Conservation (phyloP, 1,140 invertebrate species). For the Melanaphis sacchari region DNA sequence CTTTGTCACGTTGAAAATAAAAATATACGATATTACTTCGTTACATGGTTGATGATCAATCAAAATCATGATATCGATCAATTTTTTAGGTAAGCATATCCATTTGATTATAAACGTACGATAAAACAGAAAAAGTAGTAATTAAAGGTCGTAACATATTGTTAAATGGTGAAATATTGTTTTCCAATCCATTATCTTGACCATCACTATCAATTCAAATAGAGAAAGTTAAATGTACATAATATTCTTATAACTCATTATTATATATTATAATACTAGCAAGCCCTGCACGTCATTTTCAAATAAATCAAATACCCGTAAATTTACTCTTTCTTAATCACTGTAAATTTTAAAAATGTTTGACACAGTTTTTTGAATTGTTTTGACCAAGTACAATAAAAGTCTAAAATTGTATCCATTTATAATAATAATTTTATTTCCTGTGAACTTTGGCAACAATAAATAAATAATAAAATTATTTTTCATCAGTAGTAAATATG, state of each 20-base stretch:
- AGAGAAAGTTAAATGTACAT: not conserved
- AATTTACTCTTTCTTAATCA: too few species aligned
- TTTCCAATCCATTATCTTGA: not conserved
- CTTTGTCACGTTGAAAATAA: not conserved
- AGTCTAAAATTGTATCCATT: too few species aligned
- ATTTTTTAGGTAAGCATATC: not conserved
- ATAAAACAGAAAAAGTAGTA: not conserved
- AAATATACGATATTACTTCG: not conserved
- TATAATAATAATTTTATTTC: too few species aligned
- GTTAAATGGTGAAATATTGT: not conserved
- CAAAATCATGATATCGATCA: not conserved
- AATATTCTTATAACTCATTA: not conserved
- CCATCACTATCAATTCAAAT: not conserved
- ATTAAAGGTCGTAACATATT: not conserved
- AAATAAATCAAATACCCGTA: too few species aligned
- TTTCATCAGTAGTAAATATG: too few species aligned
- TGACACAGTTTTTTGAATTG: too few species aligned
- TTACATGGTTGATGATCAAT: not conserved
- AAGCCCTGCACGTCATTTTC: too few species aligned
- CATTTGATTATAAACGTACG: not conserved
- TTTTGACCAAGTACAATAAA: too few species aligned
- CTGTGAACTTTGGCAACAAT: too few species aligned
- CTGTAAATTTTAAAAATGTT: too few species aligned
- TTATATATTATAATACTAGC: too few species aligned
- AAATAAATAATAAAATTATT: too few species aligned